Evolutionary conservation across 2,888 invertebrate genomes (phyloP).

Genomic region (Epirrhoe tristata): DNA sequence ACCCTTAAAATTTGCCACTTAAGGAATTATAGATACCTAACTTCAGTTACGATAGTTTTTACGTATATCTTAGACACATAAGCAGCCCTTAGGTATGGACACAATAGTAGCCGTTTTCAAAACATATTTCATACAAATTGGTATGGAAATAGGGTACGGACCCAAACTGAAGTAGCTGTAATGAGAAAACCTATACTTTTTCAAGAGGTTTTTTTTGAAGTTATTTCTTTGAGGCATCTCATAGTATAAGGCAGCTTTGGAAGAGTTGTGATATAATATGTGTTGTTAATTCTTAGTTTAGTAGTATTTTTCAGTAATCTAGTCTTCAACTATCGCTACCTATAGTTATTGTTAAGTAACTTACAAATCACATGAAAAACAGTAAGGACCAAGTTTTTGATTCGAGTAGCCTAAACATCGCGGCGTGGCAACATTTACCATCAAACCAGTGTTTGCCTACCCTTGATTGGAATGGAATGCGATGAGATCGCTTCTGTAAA

Average conservation of each 20-base stretch:
- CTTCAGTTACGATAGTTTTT: not conserved
- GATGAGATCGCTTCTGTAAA: slow-evolving; percentile 10
- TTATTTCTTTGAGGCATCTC: not conserved
- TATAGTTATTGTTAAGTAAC: not conserved
- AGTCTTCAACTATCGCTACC: too few relatives aligned
- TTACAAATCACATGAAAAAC: not conserved
- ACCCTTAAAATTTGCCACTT: too few relatives aligned
- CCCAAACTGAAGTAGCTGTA: slow-evolving; percentile 16
- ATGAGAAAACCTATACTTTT: slow-evolving; percentile 10
- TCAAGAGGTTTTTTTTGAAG: slow-evolving; percentile 11
- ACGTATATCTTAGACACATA: not conserved
- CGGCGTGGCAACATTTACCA: not conserved
- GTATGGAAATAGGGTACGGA: slow-evolving; percentile 35
- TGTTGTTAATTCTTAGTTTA: too few relatives aligned
- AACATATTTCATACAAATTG: slow-evolving; percentile 29
- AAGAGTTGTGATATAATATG: too few relatives aligned
- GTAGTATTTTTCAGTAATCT: too few relatives aligned
- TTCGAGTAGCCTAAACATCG: not conserved
- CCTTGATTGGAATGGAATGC: slow-evolving; percentile 11
- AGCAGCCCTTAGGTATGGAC: slow-evolving; percentile 4
- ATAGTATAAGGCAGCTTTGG: too few relatives aligned
- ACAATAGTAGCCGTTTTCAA: slow-evolving; percentile 28
- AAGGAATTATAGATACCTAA: too few relatives aligned
- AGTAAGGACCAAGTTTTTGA: not conserved
- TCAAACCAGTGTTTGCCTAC: not conserved